Evolutionary conservation across 2,113 vertebrate genomes (phyloP).

Genomic region (Ophiodon elongatus): DNA sequence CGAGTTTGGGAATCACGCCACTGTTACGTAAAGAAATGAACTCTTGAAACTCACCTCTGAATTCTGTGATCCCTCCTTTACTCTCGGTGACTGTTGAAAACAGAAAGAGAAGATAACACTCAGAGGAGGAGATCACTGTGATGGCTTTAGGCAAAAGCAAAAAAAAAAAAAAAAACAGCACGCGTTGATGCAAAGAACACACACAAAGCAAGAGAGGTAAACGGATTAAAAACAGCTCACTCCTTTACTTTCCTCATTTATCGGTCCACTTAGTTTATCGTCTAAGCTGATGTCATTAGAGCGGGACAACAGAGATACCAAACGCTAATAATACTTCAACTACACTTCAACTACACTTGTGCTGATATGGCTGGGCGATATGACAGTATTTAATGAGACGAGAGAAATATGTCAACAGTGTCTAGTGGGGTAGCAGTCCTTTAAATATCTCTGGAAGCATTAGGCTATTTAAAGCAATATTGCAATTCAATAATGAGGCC

Average conservation of each 20-base stretch:
- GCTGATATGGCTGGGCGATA: not conserved
- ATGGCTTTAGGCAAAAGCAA: slow-evolving; percentile 9
- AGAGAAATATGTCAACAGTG: not conserved
- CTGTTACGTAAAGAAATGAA: not conserved
- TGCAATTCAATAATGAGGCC: not conserved
- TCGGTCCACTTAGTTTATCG: not conserved
- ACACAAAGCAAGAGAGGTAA: slow-evolving; percentile 29
- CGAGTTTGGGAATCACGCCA: not conserved
- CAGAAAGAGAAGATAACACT: slow-evolving; percentile 14
- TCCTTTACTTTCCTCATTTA: slow-evolving; percentile 58
- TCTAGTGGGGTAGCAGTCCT: not conserved
- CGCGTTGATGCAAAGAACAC: slow-evolving; percentile 40
- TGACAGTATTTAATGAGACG: not conserved
- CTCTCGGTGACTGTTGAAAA: slow-evolving; percentile 92
- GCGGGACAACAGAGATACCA: not conserved
- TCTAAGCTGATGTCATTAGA: not conserved
- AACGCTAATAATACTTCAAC: not conserved
- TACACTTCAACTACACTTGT: not conserved
- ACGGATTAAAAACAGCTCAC: slow-evolving; percentile 37
- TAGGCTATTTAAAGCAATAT: not conserved
- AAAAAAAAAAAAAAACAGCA: too few relatives aligned
- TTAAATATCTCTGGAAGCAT: not conserved
- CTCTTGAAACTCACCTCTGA: slow-evolving; percentile 88
- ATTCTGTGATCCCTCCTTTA: slow-evolving; percentile 92
- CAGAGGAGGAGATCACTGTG: slow-evolving; percentile 4